A percentile compares a stretch with the other conserved stretches of the same genome.
Evolutionary conservation across 2,888 invertebrate genomes (phyloP).

Genomic region (Hyposoter didymator): DNA sequence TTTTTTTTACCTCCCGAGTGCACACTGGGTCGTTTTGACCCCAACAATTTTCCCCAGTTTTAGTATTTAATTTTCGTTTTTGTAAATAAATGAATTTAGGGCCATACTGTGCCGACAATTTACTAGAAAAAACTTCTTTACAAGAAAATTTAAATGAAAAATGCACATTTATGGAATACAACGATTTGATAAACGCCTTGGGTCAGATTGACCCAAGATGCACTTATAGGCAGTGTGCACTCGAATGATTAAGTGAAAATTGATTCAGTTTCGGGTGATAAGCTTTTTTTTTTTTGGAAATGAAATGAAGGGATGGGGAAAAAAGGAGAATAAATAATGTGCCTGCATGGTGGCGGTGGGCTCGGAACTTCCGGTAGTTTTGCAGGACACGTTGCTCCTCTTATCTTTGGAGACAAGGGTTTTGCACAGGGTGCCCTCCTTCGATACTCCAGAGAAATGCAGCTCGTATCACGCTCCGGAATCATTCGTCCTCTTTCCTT

Average conservation of each 20-base stretch:
- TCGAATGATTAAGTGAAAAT: too few relatives aligned
- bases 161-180: too few relatives aligned
- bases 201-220: too few relatives aligned
- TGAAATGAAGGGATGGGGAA: not conserved
- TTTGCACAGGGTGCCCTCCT: constrained; percentile 67
- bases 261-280: not conserved
- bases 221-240: too few relatives aligned
- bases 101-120: too few relatives aligned
- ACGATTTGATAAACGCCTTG: too few relatives aligned
- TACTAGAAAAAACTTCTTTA: too few relatives aligned
- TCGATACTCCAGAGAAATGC: constrained; percentile 65
- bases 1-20: not conserved
- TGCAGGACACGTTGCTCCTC: constrained; percentile 62
- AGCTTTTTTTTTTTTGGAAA: not conserved
- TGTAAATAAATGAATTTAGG: too few relatives aligned
- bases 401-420: constrained; percentile 42
- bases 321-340: constrained; percentile 30
- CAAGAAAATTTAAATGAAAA: too few relatives aligned
- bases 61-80: too few relatives aligned
- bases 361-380: constrained; percentile 53
- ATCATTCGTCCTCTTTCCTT: constrained; percentile 12
- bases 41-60: too few relatives aligned
- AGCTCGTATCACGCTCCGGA: constrained; percentile 43
- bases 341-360: constrained; percentile 68
- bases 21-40: too few relatives aligned